Evolutionary conservation across 2,113 vertebrate species (phyloP).

Genomic region (Ovis aries): ARS-UI_Ramb_v3.0 NC_056054.1:27665001-27665500

Average conservation of each 20-base stretch:
- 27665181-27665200: slow-evolving; percentile 45
- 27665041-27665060: neutral
- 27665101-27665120: slow-evolving; percentile 16
- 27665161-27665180: slow-evolving; percentile 49
- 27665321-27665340: slow-evolving; percentile 4
- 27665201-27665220: slow-evolving; percentile 56
- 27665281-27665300: slow-evolving; percentile 24
- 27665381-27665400: slow-evolving; percentile 12
- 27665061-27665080: neutral
- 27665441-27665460: slow-evolving; percentile 10
- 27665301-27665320: slow-evolving; percentile 32
- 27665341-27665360: slow-evolving; percentile 50
- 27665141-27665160: slow-evolving; percentile 52
- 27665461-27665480: neutral
- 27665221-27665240: slow-evolving; percentile 52
- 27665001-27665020: neutral
- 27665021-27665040: neutral
- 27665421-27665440: slow-evolving; percentile 44
- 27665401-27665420: slow-evolving; percentile 41
- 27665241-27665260: slow-evolving; percentile 34
- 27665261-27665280: slow-evolving; percentile 44
- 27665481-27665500: neutral
- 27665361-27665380: slow-evolving; percentile 14
- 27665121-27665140: slow-evolving; percentile 19
- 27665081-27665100: slow-evolving; percentile 17